phyloP scores from a whole-genome alignment of 2,113 vertebrate species.

The Antechinus flavipes region DNA sequence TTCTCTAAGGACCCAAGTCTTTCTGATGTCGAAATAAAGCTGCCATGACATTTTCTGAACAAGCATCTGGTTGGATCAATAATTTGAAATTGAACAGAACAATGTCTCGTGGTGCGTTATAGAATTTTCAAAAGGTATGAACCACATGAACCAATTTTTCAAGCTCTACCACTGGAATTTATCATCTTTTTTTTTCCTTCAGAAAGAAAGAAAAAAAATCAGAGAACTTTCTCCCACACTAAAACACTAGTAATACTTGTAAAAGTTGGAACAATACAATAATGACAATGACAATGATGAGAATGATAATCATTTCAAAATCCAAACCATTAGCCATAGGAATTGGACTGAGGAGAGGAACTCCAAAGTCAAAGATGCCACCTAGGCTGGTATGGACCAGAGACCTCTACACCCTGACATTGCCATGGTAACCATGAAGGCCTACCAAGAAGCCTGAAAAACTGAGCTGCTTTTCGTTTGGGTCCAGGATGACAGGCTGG shows the following conservation, averaged over 20 bases:
- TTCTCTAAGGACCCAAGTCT: slow-evolving; percentile 74
- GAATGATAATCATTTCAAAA: background rate
- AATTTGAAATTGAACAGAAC: slow-evolving; percentile 83
- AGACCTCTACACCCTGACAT: background rate
- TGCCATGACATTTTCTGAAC: slow-evolving; percentile 80
- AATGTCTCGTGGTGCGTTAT: slow-evolving; percentile 80
- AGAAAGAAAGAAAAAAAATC: slow-evolving; percentile 54
- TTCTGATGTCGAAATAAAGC: slow-evolving; percentile 80
- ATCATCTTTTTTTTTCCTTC: slow-evolving; percentile 58
- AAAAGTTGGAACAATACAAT: slow-evolving; percentile 34
- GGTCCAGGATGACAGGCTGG: background rate
- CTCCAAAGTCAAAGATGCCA: background rate
- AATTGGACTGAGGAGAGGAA: background rate
- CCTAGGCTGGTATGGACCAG: background rate
- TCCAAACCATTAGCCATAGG: background rate
- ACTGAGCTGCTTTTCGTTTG: background rate
- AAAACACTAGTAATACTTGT: slow-evolving; percentile 55
- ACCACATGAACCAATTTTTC: slow-evolving; percentile 78
- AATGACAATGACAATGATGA: background rate
- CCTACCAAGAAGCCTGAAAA: background rate
- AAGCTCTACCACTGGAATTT: slow-evolving; percentile 78
- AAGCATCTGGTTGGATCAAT: slow-evolving; percentile 81
- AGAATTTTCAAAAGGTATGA: slow-evolving; percentile 84
- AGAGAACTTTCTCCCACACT: background rate
- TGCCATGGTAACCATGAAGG: background rate